These are phyloP conservation scores for Lamellibrachia luymesi DNA, from an alignment of 1,140 invertebrate species.

Conservation along the genomic window DNA sequence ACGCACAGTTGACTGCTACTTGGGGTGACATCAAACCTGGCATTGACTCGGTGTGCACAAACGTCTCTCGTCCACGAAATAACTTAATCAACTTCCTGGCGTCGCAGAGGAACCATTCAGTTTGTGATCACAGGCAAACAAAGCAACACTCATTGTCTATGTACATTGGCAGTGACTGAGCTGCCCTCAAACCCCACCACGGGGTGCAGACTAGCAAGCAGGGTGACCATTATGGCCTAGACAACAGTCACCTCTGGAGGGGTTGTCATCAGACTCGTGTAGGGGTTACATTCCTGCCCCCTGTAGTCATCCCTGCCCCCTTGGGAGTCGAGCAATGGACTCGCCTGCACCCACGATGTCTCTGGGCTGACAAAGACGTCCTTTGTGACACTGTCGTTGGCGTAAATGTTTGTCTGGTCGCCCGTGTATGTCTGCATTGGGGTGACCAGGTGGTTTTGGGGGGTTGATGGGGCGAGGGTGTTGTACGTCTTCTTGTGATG, in stretches of 20 bases:
- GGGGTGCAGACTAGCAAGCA: neutral
- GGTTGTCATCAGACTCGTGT: neutral
- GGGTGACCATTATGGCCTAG: neutral
- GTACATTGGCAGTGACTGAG: neutral
- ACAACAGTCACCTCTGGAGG: neutral
- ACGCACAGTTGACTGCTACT: neutral
- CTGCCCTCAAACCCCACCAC: neutral
- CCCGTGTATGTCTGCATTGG: neutral
- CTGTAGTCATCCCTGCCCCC: neutral
- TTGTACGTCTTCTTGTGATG: constrained; percentile 34
- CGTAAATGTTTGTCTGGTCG: neutral
- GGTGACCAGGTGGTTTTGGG: neutral
- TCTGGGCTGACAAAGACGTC: neutral
- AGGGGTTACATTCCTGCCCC: neutral
- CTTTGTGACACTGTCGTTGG: neutral
- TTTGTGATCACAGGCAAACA: neutral
- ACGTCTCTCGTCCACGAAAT: neutral
- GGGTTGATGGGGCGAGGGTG: constrained; percentile 22
- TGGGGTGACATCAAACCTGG: neutral
- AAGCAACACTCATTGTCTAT: neutral
- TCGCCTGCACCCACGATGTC: neutral
- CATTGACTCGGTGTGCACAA: neutral
- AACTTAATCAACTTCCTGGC: neutral
- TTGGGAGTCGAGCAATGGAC: neutral
- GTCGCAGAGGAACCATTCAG: neutral